These are phyloP conservation scores for Drosophila acutilabella DNA, from an alignment of 2,888 invertebrate species.

Conservation along the genomic window DNA sequence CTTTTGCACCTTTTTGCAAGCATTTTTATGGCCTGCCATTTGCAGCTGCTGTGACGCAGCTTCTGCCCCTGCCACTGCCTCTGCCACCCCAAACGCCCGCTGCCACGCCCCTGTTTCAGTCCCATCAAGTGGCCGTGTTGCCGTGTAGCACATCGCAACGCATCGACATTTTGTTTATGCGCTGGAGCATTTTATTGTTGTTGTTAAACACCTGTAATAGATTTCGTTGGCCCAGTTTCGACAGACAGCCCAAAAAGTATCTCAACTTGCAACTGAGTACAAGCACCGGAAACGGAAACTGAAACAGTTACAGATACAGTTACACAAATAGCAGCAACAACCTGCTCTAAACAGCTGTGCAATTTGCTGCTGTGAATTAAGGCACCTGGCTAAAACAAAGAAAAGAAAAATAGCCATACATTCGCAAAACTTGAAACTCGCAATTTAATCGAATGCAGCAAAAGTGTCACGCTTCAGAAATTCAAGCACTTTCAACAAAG, in stretches of 20 bases:
- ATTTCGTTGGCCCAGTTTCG: conserved; percentile 45
- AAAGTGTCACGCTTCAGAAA: conserved; percentile 1
- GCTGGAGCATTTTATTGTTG: conserved; percentile 65
- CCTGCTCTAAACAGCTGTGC: conserved; percentile 12
- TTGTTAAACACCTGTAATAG: conserved; percentile 76
- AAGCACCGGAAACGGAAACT: conserved; percentile 4
- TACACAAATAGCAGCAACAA: neutral
- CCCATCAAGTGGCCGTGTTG: neutral
- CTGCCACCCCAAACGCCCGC: neutral
- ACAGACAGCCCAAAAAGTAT: conserved; percentile 37
- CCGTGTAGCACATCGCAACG: conserved; percentile 8
- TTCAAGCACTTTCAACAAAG: too few species aligned
- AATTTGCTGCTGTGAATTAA: neutral
- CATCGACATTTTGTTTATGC: conserved; percentile 54
- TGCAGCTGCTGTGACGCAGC: conserved; percentile 61
- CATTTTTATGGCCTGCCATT: conserved; percentile 78
- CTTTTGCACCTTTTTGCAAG: conserved; percentile 53
- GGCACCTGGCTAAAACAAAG: conserved; percentile 6
- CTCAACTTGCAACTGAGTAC: conserved; percentile 13
- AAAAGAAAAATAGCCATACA: neutral
- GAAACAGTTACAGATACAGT: neutral
- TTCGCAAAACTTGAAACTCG: neutral
- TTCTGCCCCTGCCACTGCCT: conserved; percentile 2
- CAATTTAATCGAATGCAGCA: neutral
- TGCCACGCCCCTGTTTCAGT: neutral